Percentiles rank a stretch among this genome's conserved stretches.
Conservation (phyloP, 2,113 vertebrate species). For the Pelmatolapia mariae region DNA sequence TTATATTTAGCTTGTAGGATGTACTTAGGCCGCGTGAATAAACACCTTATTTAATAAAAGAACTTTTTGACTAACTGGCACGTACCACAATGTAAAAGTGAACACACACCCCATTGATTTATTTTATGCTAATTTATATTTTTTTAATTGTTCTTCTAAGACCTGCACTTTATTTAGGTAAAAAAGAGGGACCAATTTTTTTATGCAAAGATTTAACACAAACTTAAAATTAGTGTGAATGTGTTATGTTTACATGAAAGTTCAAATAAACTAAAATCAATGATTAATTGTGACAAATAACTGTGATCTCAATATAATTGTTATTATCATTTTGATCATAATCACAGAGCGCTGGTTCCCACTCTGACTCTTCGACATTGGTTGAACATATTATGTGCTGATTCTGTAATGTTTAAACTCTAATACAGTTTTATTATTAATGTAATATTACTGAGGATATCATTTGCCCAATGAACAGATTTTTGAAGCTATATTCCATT, state of each 20-base stretch:
- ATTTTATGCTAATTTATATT: not conserved
- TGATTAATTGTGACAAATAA: not conserved
- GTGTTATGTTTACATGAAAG: not conserved
- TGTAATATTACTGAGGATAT: not conserved
- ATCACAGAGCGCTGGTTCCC: no score
- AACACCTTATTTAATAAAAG: not conserved
- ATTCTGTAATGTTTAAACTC: not conserved
- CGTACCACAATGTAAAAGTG: not conserved
- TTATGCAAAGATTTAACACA: not conserved
- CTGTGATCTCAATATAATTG: not conserved
- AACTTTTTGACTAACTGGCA: not conserved
- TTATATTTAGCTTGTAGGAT: not conserved
- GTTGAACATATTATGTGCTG: not conserved
- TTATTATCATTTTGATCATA: not conserved
- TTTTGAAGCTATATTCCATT: not conserved
- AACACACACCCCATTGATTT: not conserved
- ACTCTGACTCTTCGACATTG: not conserved
- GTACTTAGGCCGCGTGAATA: not conserved
- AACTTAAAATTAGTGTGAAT: not conserved
- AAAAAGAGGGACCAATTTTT: not conserved
- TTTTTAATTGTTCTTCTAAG: not conserved
- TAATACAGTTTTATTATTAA: not conserved
- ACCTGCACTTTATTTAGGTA: not conserved
- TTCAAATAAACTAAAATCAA: not conserved
- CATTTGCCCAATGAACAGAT: not conserved